A percentile compares a stretch with the other conserved stretches of the same genome.
phyloP scores from a whole-genome alignment of 2,888 invertebrate genomes.

The Amphipyra tragopoginis region DNA sequence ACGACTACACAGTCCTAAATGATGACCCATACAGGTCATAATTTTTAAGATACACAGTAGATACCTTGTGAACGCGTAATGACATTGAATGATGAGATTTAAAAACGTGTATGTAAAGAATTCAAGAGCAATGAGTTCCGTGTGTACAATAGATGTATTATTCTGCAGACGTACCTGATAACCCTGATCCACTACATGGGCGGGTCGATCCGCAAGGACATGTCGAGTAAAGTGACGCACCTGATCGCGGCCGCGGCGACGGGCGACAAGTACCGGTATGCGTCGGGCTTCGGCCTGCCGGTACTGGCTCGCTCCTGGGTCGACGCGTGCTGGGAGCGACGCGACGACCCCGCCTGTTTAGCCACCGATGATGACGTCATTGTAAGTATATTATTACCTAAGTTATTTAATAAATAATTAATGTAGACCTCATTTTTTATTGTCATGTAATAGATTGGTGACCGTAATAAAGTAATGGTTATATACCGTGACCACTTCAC shows the following conservation, averaged over 20 bases:
- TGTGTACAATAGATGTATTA: conserved; percentile 26
- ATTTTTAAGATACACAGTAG: conserved; percentile 11
- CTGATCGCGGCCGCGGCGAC: conserved; percentile 96
- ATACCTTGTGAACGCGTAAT: conserved; percentile 5
- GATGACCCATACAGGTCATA: no score
- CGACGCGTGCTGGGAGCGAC: conserved; percentile 95
- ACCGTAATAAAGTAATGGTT: not conserved
- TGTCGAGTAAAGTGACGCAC: conserved; percentile 97
- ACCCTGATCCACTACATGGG: conserved; percentile 98
- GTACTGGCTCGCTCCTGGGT: conserved; percentile 97
- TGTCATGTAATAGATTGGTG: not conserved
- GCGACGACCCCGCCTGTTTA: conserved; percentile 92
- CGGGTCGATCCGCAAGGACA: conserved; percentile 97
- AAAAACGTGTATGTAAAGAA: conserved; percentile 4
- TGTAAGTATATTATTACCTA: conserved; percentile 87
- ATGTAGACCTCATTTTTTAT: not conserved
- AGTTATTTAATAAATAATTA: not conserved
- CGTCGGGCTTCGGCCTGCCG: conserved; percentile 96
- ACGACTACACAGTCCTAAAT: no score
- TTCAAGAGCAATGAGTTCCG: conserved; percentile 16
- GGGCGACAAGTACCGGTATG: conserved; percentile 98
- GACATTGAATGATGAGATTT: conserved; percentile 1
- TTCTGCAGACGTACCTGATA: conserved; percentile 94
- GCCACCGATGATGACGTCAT: conserved; percentile 93
- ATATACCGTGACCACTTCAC: no score